phyloP scores from a whole-genome alignment of 2,113 vertebrate genomes.

The Arothron firmamentum region DNA sequence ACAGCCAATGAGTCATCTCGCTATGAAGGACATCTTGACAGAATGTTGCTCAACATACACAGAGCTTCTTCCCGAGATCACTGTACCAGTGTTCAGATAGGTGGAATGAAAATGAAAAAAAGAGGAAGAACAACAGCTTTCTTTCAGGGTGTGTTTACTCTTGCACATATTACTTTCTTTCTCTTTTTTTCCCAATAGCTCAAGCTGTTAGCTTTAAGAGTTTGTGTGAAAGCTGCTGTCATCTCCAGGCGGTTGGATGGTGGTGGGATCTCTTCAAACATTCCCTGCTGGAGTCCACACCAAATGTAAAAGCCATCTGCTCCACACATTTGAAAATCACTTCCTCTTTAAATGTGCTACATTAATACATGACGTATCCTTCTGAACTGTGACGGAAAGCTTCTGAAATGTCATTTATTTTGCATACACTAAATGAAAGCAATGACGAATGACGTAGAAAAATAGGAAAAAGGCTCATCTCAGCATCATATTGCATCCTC shows the following conservation, averaged over 20 bases:
- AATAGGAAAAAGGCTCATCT: too few species aligned
- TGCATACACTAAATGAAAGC: too few species aligned
- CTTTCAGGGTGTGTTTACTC: neutral
- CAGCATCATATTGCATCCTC: too few species aligned
- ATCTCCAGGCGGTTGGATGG: neutral
- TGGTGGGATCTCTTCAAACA: neutral
- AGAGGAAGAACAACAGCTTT: neutral
- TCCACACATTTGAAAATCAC: neutral
- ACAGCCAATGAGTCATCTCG: slow-evolving; percentile 28
- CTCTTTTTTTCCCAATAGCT: neutral
- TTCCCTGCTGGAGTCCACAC: neutral
- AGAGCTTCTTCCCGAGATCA: neutral
- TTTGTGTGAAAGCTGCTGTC: slow-evolving; percentile 4
- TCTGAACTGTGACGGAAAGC: neutral
- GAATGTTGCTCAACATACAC: slow-evolving; percentile 7
- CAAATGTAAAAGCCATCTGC: slow-evolving; percentile 15
- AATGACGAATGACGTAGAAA: too few species aligned
- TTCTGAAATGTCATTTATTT: neutral
- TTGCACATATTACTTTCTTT: neutral
- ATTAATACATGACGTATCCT: neutral
- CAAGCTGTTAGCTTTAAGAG: neutral
- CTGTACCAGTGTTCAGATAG: slow-evolving; percentile 1
- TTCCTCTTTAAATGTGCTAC: neutral
- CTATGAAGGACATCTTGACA: slow-evolving; percentile 37
- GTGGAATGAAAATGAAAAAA: neutral